Evolutionary conservation across 2,797 vertebrate species (phyloP).

Genomic region (Xyrichtys novacula): DNA sequence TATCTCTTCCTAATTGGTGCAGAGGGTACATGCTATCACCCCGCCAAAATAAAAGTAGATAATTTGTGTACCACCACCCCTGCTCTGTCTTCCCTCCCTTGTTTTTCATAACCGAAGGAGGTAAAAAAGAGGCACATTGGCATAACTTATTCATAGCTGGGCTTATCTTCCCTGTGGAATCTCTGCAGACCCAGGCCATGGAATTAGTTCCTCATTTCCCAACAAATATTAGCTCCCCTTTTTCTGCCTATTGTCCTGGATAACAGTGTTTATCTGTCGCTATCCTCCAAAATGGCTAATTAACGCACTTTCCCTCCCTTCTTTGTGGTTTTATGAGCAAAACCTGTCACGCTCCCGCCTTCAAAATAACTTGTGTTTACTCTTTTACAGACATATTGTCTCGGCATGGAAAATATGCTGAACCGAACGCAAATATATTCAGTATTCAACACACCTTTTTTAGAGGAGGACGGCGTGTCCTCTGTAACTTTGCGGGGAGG

Average conservation of each 20-base stretch:
- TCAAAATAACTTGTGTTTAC: slow-evolving; percentile 75
- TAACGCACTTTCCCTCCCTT: slow-evolving; percentile 54
- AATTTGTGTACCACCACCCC: slow-evolving; percentile 69
- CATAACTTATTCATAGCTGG: slow-evolving; percentile 77
- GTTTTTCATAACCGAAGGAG: slow-evolving; percentile 77
- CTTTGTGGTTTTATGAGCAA: slow-evolving; percentile 66
- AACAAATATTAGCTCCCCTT: slow-evolving; percentile 77
- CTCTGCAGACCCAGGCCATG: slow-evolving; percentile 69
- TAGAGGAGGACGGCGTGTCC: slow-evolving; percentile 70
- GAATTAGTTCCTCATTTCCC: slow-evolving; percentile 80
- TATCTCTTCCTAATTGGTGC: slow-evolving; percentile 84
- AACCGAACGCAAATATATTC: slow-evolving; percentile 70
- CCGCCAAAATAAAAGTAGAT: slow-evolving; percentile 48
- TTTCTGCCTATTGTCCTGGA: slow-evolving; percentile 71
- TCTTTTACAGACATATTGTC: slow-evolving; percentile 63
- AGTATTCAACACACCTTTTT: slow-evolving; percentile 74
- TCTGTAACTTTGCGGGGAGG: slow-evolving; percentile 68
- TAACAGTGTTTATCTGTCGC: slow-evolving; percentile 77
- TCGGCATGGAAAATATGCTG: slow-evolving; percentile 64
- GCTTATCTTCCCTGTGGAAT: slow-evolving; percentile 74
- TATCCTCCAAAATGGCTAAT: slow-evolving; percentile 74
- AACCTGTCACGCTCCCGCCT: slow-evolving; percentile 73
- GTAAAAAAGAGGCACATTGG: slow-evolving; percentile 71
- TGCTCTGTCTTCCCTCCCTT: slow-evolving; percentile 70
- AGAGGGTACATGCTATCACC: slow-evolving; percentile 75